phyloP scores from a whole-genome alignment of 2,888 invertebrate genomes.

The Cryptocephalus moraei region DNA sequence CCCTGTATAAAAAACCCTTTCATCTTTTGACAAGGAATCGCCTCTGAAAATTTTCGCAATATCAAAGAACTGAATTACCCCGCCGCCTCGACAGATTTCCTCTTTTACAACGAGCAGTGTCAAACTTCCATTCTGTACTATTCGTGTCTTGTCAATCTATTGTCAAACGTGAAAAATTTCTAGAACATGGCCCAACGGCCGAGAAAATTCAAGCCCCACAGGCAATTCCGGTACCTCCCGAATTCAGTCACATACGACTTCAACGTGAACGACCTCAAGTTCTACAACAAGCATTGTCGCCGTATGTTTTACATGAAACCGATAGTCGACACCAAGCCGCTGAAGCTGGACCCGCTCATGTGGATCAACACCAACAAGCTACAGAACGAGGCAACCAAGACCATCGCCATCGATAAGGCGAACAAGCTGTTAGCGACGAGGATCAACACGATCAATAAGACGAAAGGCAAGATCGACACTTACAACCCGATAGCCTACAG shows the following conservation, averaged over 20 bases:
- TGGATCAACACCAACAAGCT: slow-evolving; percentile 42
- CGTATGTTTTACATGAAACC: slow-evolving; percentile 14
- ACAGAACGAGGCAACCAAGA: slow-evolving; percentile 31
- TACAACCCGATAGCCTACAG: slow-evolving; percentile 20
- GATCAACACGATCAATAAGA: slow-evolving; percentile 49
- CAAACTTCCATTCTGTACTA: too few species aligned
- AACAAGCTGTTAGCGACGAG: slow-evolving; percentile 49
- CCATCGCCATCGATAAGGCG: slow-evolving; percentile 40
- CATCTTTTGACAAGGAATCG: too few species aligned
- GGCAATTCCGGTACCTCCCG: slow-evolving; percentile 4
- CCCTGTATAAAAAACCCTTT: too few species aligned
- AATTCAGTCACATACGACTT: neutral
- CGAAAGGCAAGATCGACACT: slow-evolving; percentile 27
- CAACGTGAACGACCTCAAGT: slow-evolving; percentile 2
- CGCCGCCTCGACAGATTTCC: too few species aligned
- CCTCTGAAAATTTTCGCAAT: too few species aligned
- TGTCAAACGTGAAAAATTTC: too few species aligned
- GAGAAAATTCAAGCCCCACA: slow-evolving; percentile 3
- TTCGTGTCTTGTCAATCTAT: too few species aligned
- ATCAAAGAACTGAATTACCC: too few species aligned
- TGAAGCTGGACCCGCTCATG: slow-evolving; percentile 42
- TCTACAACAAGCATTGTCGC: neutral
- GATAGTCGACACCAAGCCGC: slow-evolving; percentile 43
- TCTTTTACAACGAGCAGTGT: too few species aligned
- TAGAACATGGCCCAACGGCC: too few species aligned